Evolutionary conservation across 2,888 invertebrate genomes (phyloP).

Genomic region (Zaprionus obscuricornis): DNA sequence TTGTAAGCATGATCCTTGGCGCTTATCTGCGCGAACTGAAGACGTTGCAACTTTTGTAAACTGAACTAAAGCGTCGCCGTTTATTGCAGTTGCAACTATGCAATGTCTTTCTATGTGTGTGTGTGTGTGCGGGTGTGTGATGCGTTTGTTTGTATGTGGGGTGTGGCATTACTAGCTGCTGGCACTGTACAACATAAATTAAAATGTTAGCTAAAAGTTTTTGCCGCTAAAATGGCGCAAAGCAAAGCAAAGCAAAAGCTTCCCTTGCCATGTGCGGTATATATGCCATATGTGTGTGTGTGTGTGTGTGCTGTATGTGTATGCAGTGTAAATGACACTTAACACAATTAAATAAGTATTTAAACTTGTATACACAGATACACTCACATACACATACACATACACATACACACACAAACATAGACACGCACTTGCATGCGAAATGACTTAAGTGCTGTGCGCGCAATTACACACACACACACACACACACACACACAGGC

Average conservation of each 20-base stretch:
- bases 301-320: neutral
- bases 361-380: constrained; percentile 56
- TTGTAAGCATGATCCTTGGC: constrained; percentile 12
- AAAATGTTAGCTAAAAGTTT: constrained; percentile 74
- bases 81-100: constrained; percentile 5
- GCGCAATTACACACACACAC: constrained; percentile 50
- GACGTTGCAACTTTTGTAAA: constrained; percentile 63
- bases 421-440: constrained; percentile 1
- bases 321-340: constrained; percentile 73
- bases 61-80: constrained; percentile 38
- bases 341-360: constrained; percentile 78
- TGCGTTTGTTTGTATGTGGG: neutral
- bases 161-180: constrained; percentile 17
- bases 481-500: constrained; percentile 7
- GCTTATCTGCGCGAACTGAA: constrained; percentile 68
- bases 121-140: neutral
- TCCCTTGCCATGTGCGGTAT: neutral
- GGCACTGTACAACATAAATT: constrained; percentile 64
- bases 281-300: neutral
- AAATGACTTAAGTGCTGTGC: constrained; percentile 58
- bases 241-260: constrained; percentile 9
- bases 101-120: neutral
- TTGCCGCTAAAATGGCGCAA: constrained; percentile 64
- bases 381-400: constrained; percentile 24
- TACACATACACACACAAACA: constrained; percentile 8